Percentiles rank a stretch among this genome's conserved stretches.
These are phyloP conservation scores for Leptobrachium leishanense DNA, from an alignment of 2,113 vertebrate species.

Conservation along the genomic window DNA sequence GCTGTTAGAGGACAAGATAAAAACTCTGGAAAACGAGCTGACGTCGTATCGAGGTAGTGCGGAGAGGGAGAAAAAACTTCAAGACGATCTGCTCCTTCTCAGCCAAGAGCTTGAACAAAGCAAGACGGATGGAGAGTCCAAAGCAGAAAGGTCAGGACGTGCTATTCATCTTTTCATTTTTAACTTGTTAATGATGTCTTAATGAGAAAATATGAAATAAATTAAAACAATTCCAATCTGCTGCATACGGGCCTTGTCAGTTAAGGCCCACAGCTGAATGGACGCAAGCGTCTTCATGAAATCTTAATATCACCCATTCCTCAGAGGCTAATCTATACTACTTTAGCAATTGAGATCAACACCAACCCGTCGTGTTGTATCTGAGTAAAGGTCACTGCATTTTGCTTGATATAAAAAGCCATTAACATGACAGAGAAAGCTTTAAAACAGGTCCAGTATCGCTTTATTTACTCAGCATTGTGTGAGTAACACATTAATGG, in stretches of 20 bases:
- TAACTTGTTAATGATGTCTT: slow-evolving; percentile 43
- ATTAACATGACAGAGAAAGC: slow-evolving; percentile 17
- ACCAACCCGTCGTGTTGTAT: slow-evolving; percentile 8
- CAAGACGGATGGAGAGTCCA: slow-evolving; percentile 63
- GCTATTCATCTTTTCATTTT: slow-evolving; percentile 44
- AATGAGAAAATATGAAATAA: slow-evolving; percentile 38
- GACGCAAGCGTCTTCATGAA: slow-evolving; percentile 43
- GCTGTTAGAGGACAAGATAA: slow-evolving; percentile 74
- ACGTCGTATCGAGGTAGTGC: slow-evolving; percentile 67
- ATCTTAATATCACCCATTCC: not conserved
- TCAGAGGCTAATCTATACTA: slow-evolving; percentile 39
- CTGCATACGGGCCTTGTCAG: slow-evolving; percentile 30
- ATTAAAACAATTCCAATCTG: slow-evolving; percentile 26
- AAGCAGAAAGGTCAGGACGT: slow-evolving; percentile 65
- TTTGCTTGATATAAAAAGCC: slow-evolving; percentile 9
- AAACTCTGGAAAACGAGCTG: slow-evolving; percentile 75
- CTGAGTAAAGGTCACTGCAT: slow-evolving; percentile 37
- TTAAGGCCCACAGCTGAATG: slow-evolving; percentile 10
- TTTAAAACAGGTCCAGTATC: slow-evolving; percentile 26
- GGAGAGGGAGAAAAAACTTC: slow-evolving; percentile 67
- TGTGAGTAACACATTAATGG: slow-evolving; percentile 37
- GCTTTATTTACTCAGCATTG: slow-evolving; percentile 31
- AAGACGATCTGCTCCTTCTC: slow-evolving; percentile 68
- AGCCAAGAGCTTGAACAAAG: slow-evolving; percentile 62
- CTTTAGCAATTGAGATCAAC: not conserved